These are phyloP conservation scores for Rhinella marina DNA, from an alignment of 2,797 vertebrate genomes.

Conservation along the genomic window DNA sequence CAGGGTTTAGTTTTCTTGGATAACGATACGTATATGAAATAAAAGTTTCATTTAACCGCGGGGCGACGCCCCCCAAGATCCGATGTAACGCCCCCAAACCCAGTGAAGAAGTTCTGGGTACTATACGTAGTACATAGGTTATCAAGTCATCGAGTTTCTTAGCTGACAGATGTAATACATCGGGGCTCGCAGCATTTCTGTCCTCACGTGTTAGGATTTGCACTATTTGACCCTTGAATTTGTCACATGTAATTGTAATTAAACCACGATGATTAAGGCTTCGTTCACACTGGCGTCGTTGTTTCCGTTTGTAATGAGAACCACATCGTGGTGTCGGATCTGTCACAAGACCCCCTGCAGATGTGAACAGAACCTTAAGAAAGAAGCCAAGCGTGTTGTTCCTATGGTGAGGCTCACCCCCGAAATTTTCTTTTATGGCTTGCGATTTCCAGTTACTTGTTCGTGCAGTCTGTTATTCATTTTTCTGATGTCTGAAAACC, in stretches of 20 bases:
- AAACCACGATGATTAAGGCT: too few species aligned
- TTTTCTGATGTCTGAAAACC: slow-evolving; percentile 27
- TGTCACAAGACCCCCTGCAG: too few species aligned
- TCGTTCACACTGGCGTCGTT: too few species aligned
- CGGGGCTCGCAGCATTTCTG: too few species aligned
- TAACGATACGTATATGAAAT: neutral
- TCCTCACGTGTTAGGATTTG: neutral
- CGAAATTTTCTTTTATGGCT: neutral
- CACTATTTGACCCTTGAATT: neutral
- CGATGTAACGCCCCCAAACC: too few species aligned
- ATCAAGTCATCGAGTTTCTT: neutral
- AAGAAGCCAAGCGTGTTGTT: neutral
- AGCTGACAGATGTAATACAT: too few species aligned
- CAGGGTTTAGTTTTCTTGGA: slow-evolving; percentile 1
- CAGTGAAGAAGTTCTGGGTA: too few species aligned
- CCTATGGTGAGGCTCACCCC: neutral
- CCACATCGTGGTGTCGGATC: too few species aligned
- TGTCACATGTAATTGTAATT: too few species aligned
- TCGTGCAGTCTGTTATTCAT: neutral
- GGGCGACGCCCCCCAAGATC: neutral
- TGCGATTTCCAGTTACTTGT: neutral
- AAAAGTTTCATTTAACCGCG: neutral
- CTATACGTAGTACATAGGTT: too few species aligned
- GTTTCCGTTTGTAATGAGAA: too few species aligned
- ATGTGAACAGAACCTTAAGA: neutral